phyloP scores from a whole-genome alignment of 37 sponge, comb jelly and placozoan genomes.

The Haliclona indistincta region DNA sequence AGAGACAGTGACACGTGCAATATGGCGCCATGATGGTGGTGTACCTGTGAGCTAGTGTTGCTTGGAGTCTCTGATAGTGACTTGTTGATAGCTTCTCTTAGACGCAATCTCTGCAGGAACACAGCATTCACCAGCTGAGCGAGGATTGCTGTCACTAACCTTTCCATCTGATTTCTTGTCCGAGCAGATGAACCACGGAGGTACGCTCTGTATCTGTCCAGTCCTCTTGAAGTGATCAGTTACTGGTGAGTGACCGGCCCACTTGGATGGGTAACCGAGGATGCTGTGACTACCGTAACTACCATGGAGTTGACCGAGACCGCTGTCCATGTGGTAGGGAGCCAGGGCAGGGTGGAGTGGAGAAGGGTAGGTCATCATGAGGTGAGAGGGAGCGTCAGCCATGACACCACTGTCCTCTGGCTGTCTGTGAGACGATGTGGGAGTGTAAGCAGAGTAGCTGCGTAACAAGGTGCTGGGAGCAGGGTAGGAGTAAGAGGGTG shows the following conservation, averaged over 20 bases:
- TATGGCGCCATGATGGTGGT: neutral
- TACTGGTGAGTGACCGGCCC: constrained; percentile 10
- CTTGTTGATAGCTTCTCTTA: constrained; percentile 64
- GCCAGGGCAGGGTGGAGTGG: neutral
- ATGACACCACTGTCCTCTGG: neutral
- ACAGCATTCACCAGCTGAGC: too few species aligned
- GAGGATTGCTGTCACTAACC: too few species aligned
- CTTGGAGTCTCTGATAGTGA: constrained; percentile 53
- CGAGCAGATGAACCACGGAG: constrained; percentile 66
- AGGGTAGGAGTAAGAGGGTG: neutral
- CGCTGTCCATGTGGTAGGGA: neutral
- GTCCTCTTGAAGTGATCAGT: constrained; percentile 18
- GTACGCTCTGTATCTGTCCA: constrained; percentile 59
- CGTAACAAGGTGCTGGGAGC: neutral
- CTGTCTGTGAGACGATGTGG: neutral
- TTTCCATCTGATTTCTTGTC: constrained; percentile 52
- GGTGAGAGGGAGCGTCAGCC: neutral
- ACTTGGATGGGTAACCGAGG: neutral
- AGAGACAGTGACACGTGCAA: neutral
- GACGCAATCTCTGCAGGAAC: constrained; percentile 56
- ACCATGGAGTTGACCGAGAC: neutral
- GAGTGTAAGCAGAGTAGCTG: neutral
- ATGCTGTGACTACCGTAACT: neutral
- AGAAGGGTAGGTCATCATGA: neutral
- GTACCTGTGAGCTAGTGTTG: constrained; percentile 35